Percentiles rank a stretch among this genome's conserved stretches.
Evolutionary conservation across 2,888 invertebrate species (phyloP).

Genomic region (Malthinus seriepunctatus): DNA sequence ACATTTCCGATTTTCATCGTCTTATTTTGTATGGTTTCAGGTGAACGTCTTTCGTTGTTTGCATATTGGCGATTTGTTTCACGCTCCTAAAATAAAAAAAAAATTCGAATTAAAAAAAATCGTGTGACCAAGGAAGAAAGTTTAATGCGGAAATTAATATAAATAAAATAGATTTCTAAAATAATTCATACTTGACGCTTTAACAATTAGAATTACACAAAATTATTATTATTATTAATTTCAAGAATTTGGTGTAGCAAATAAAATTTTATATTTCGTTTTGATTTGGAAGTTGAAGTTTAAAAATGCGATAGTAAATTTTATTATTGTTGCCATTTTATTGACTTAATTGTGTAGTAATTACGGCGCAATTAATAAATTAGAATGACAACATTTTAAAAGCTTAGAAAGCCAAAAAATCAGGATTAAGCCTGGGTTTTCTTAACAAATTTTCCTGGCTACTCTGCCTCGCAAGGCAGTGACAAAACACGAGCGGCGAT

Average conservation of each 20-base stretch:
- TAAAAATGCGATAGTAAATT: too few species aligned
- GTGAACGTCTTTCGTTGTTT: slow-evolving; percentile 46
- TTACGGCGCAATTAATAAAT: too few species aligned
- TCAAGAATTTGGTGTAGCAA: neutral
- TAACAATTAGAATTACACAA: neutral
- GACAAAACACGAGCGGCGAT: too few species aligned
- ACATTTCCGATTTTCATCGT: slow-evolving; percentile 35
- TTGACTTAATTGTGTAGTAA: too few species aligned
- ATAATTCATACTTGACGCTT: neutral
- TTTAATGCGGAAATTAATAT: neutral
- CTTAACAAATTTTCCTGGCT: too few species aligned
- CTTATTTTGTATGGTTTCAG: slow-evolving; percentile 42
- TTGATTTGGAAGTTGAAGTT: too few species aligned
- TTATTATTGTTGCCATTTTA: too few species aligned
- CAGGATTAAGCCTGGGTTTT: too few species aligned
- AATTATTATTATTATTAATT: neutral
- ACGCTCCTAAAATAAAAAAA: slow-evolving; percentile 45
- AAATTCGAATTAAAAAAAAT: slow-evolving; percentile 11
- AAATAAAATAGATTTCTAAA: neutral
- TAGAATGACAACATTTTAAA: too few species aligned
- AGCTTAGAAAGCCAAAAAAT: too few species aligned
- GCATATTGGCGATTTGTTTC: slow-evolving; percentile 44
- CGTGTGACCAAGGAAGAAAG: slow-evolving; percentile 1
- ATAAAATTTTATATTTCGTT: too few species aligned
- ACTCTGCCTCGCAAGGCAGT: too few species aligned